Evolutionary conservation across 2,888 invertebrate species (phyloP).

Genomic region (Incurvaria masculella): DNA sequence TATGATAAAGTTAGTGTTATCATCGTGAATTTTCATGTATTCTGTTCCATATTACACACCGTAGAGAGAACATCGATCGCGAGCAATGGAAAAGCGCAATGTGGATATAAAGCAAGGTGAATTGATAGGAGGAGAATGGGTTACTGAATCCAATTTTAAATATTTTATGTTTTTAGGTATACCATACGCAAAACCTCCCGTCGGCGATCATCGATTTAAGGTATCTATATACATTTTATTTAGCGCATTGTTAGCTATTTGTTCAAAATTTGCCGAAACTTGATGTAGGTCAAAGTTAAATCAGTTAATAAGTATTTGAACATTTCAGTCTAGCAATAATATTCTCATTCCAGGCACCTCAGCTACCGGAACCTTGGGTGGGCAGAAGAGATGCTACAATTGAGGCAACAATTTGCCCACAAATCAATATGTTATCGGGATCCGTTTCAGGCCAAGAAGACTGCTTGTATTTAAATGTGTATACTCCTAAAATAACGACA

Average conservation of each 20-base stretch:
- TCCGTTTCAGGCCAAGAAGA: slow-evolving; percentile 29
- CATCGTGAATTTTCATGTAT: too few relatives aligned
- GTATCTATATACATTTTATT: too few relatives aligned
- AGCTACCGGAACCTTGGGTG: slow-evolving; percentile 33
- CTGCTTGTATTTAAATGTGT: slow-evolving; percentile 36
- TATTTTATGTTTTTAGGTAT: slow-evolving; percentile 45
- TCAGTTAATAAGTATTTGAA: too few relatives aligned
- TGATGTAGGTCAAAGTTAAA: too few relatives aligned
- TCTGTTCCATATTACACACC: too few relatives aligned
- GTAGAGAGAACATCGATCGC: not conserved
- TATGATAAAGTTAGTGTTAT: too few relatives aligned
- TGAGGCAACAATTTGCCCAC: slow-evolving; percentile 25
- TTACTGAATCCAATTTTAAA: slow-evolving; percentile 30
- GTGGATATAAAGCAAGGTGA: slow-evolving; percentile 32
- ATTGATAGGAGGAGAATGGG: slow-evolving; percentile 30
- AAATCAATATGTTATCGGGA: slow-evolving; percentile 20
- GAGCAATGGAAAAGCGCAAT: slow-evolving; percentile 12
- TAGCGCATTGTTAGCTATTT: too few relatives aligned
- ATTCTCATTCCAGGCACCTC: slow-evolving; percentile 28
- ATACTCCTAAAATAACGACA: slow-evolving; percentile 26
- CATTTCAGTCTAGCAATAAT: not conserved
- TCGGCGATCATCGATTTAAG: slow-evolving; percentile 31
- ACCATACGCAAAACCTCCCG: slow-evolving; percentile 32
- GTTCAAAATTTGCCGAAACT: too few relatives aligned
- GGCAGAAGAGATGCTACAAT: slow-evolving; percentile 46